Percentiles rank a stretch among this genome's conserved stretches.
These are phyloP conservation scores for Rhinopomastus cyanomelas DNA, from an alignment of 2,113 vertebrate species.

Conservation along the genomic window DNA sequence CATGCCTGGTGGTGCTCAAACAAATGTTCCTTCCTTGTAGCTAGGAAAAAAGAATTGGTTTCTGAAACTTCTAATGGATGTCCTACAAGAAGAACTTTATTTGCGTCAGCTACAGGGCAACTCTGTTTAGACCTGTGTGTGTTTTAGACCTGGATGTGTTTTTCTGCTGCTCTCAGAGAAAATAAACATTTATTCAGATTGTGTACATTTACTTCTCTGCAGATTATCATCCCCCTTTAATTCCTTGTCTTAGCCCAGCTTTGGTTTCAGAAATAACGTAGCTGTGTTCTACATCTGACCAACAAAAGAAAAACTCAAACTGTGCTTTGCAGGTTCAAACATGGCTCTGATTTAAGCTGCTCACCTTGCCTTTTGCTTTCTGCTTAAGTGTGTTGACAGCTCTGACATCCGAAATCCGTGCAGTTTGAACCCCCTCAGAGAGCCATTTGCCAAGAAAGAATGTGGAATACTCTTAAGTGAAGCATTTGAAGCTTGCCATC, in stretches of 20 bases:
- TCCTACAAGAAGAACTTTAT: not conserved
- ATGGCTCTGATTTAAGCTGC: not conserved
- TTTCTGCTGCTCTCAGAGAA: not conserved
- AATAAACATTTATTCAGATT: not conserved
- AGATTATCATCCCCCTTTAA: not conserved
- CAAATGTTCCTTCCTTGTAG: not conserved
- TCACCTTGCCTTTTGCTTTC: constrained; percentile 25
- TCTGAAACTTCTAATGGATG: not conserved
- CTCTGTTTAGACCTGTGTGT: not conserved
- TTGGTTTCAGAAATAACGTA: not conserved
- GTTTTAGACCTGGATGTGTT: accelerated
- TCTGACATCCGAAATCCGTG: constrained; percentile 91
- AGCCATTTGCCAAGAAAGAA: constrained; percentile 91
- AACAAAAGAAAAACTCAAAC: not conserved
- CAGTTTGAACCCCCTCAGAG: constrained; percentile 87
- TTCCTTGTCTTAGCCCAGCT: not conserved
- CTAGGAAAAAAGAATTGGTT: not conserved
- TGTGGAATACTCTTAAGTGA: constrained; percentile 89
- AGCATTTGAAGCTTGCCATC: constrained; percentile 93
- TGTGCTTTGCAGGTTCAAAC: not conserved
- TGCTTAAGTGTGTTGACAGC: constrained; percentile 87
- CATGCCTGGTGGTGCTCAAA: not conserved
- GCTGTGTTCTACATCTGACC: not conserved
- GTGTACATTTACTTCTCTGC: not conserved
- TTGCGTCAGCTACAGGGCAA: not conserved